Percentiles rank a stretch among this genome's conserved stretches.
These are phyloP conservation scores for Rutilus rutilus DNA, from an alignment of 2,113 vertebrate species.

Conservation along the genomic window DNA sequence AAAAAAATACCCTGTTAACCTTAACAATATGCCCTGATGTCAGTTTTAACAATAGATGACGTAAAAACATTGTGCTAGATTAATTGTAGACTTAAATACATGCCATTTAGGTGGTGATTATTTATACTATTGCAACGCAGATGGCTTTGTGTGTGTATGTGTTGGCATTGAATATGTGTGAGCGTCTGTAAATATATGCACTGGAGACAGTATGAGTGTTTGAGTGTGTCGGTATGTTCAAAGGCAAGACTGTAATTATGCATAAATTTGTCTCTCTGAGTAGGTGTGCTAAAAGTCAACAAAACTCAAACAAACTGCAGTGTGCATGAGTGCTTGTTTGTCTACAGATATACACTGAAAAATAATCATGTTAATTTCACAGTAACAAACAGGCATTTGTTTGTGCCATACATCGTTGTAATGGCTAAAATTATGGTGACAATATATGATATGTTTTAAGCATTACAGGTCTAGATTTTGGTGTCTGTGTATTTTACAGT, in stretches of 20 bases:
- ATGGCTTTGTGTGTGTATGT: constrained; percentile 1
- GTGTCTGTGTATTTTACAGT: neutral
- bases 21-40: constrained; percentile 6
- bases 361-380: neutral
- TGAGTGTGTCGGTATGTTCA: constrained; percentile 26
- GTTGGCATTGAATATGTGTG: constrained; percentile 17
- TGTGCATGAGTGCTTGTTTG: constrained; percentile 3
- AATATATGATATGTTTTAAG: neutral
- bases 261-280: constrained; percentile 25
- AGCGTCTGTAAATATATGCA: neutral
- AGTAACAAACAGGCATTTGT: neutral
- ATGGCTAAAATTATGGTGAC: neutral
- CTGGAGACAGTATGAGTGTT: constrained; percentile 1
- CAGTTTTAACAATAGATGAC: constrained; percentile 15
- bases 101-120: constrained; percentile 25
- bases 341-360: neutral
- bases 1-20: neutral
- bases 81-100: neutral
- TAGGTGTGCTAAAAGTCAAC: constrained; percentile 35
- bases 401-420: neutral
- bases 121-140: constrained; percentile 25
- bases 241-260: constrained; percentile 43
- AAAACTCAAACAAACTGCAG: constrained; percentile 11
- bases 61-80: neutral
- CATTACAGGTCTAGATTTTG: neutral